A percentile compares a stretch with the other conserved stretches of the same genome.
These are phyloP conservation scores for Oscheius onirici DNA, from an alignment of 2,888 invertebrate species.

Conservation along the genomic window DNA sequence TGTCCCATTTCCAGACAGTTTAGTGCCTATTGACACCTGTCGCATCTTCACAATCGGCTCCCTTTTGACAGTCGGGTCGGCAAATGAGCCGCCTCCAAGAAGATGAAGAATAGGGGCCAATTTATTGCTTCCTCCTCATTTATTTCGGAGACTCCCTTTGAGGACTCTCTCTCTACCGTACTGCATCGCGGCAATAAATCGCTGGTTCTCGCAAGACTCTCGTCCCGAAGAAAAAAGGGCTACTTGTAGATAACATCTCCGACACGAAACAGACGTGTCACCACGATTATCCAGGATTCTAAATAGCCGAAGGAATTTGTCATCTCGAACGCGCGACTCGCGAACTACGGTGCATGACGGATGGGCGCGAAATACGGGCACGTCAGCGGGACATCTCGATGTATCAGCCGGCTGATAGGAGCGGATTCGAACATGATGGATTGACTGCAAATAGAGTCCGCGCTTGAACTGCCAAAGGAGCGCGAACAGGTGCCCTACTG, in stretches of 20 bases:
- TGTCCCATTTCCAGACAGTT: constrained; percentile 25
- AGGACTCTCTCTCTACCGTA: too few species aligned
- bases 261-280: not conserved
- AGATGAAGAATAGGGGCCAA: constrained; percentile 14
- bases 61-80: constrained; percentile 18
- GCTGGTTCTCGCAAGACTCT: not conserved
- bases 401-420: constrained; percentile 32
- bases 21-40: constrained; percentile 31
- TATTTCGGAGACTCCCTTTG: not conserved
- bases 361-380: constrained; percentile 24
- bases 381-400: constrained; percentile 26
- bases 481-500: constrained; percentile 20
- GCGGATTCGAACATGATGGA: constrained; percentile 34
- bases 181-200: not conserved
- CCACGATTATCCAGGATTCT: constrained; percentile 21
- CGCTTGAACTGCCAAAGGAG: constrained; percentile 11
- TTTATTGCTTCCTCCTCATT: constrained; percentile 27
- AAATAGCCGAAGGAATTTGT: constrained; percentile 3
- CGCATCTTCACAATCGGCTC: constrained; percentile 23
- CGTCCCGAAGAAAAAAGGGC: not conserved
- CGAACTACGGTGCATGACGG: constrained; percentile 28
- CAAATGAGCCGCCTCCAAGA: constrained; percentile 25
- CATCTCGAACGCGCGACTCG: not conserved
- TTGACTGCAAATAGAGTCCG: constrained; percentile 30
- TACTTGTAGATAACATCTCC: not conserved